phyloP scores from a whole-genome alignment of 2,113 vertebrate species.

The Sclerurus mexicanus region DNA sequence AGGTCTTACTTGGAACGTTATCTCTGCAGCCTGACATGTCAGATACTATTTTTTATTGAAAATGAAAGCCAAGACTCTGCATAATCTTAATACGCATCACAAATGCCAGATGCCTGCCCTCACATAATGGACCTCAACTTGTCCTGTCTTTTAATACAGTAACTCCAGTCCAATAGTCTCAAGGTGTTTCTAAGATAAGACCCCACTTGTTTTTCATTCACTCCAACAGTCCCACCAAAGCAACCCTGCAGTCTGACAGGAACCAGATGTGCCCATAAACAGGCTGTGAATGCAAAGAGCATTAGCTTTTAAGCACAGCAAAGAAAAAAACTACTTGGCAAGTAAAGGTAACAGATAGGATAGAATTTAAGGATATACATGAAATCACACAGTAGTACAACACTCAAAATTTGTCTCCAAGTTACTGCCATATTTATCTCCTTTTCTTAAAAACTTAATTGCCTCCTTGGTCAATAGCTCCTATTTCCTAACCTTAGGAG shows the following conservation, averaged over 20 bases:
- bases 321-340: not conserved
- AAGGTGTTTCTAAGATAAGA: constrained; percentile 27
- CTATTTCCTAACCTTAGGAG: not conserved
- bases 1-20: not conserved
- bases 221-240: not conserved
- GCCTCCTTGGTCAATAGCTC: not conserved
- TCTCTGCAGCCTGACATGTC: not conserved
- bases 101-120: not conserved
- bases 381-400: not conserved
- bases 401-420: not conserved
- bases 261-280: not conserved
- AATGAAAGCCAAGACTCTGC: not conserved
- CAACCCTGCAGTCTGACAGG: not conserved
- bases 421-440: not conserved
- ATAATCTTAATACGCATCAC: not conserved
- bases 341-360: not conserved
- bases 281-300: not conserved
- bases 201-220: not conserved
- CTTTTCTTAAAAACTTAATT: not conserved
- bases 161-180: not conserved
- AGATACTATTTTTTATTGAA: not conserved
- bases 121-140: not conserved
- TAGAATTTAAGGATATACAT: not conserved
- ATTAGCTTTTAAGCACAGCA: not conserved
- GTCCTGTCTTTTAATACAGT: not conserved